Percentiles rank a stretch among this genome's conserved stretches.
Conservation (phyloP, 2,888 invertebrate genomes). For the Griposia aprilina region DNA sequence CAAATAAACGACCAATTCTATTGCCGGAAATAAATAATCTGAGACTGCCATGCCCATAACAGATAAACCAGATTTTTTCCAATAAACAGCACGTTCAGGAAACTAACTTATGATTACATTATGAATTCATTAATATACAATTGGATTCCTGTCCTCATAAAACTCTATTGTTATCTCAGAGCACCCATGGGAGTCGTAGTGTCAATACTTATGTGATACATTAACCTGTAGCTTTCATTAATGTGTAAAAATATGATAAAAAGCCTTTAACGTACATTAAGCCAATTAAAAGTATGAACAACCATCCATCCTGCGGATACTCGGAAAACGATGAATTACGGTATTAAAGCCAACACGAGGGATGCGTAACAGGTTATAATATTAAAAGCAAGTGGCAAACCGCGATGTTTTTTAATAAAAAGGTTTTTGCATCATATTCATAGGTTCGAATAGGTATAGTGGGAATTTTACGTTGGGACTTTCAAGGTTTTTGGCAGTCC, state of each 20-base stretch:
- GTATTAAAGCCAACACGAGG: conserved; percentile 20
- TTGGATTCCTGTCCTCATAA: conserved; percentile 16
- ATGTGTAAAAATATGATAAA: conserved; percentile 27
- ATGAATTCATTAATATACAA: conserved; percentile 39
- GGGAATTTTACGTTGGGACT: neutral
- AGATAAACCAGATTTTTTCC: neutral
- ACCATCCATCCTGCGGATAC: conserved; percentile 24
- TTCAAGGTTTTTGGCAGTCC: neutral
- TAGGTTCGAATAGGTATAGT: neutral
- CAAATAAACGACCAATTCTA: neutral
- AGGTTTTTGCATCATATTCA: neutral
- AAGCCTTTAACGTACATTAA: conserved; percentile 24
- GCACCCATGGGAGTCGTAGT: neutral
- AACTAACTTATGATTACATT: conserved; percentile 22
- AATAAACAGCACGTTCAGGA: conserved; percentile 24
- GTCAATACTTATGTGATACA: neutral
- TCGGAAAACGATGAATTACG: conserved; percentile 23
- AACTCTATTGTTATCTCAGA: conserved; percentile 15
- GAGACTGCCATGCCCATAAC: neutral
- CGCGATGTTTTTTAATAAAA: conserved; percentile 15
- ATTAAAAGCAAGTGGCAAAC: conserved; percentile 18
- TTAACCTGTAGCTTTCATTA: conserved; percentile 20
- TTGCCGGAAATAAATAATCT: neutral
- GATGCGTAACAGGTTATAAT: conserved; percentile 28
- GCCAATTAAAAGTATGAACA: conserved; percentile 53